Conservation (phyloP, 2,113 vertebrate genomes). For the Empidonax alnorum region DNA sequence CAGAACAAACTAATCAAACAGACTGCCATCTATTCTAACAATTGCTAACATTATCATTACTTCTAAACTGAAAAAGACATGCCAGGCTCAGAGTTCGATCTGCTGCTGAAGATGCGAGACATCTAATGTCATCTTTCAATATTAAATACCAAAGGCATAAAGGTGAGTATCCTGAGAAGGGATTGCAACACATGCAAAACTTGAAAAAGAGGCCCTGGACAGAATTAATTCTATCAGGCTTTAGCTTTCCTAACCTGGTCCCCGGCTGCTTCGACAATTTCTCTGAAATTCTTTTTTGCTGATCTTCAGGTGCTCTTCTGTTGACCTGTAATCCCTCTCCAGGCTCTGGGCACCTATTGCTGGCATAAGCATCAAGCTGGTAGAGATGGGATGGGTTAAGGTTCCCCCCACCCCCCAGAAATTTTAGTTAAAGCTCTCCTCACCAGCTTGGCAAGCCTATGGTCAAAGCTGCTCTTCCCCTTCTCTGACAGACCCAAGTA, state of each 20-base stretch:
- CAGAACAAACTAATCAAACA: background rate
- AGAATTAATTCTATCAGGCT: background rate
- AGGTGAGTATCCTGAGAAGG: background rate
- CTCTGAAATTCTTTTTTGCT: background rate
- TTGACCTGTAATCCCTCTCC: background rate
- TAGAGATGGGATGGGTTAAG: background rate
- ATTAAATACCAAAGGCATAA: conserved; percentile 18
- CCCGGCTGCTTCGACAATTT: background rate
- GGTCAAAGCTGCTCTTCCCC: background rate
- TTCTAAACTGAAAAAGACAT: background rate
- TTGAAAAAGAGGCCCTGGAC: background rate
- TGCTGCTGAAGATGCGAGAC: background rate
- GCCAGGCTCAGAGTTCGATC: background rate
- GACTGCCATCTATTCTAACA: background rate
- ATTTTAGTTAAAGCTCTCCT: background rate
- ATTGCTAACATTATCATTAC: background rate
- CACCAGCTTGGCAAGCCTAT: background rate
- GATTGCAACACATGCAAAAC: background rate
- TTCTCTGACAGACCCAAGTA: background rate
- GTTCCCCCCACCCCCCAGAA: background rate
- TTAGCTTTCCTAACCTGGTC: background rate
- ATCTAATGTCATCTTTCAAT: background rate
- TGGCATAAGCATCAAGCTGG: background rate
- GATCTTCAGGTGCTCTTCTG: background rate
- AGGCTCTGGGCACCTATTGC: background rate